Evolutionary conservation across 2,888 invertebrate genomes (phyloP).

Genomic region (Xiphydria camelus): DNA sequence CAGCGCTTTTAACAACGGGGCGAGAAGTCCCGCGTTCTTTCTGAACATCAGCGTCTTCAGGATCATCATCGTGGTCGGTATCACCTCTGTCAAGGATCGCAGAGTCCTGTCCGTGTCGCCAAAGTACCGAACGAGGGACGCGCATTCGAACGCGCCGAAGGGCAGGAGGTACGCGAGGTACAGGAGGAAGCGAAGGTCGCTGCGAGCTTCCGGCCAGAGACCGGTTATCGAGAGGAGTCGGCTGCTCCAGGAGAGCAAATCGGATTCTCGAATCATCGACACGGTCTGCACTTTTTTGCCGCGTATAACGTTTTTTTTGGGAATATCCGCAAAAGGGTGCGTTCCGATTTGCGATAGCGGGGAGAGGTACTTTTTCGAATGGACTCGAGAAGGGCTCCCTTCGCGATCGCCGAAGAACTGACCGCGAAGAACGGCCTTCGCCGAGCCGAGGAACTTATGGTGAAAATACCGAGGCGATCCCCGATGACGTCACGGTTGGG

Average conservation of each 20-base stretch:
- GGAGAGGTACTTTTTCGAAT: too few species aligned
- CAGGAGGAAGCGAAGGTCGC: conserved; percentile 22
- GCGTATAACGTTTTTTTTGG: too few species aligned
- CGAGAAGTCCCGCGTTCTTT: conserved; percentile 19
- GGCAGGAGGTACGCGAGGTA: conserved; percentile 22
- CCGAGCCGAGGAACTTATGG: too few species aligned
- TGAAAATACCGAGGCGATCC: too few species aligned
- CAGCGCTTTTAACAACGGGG: conserved; percentile 20
- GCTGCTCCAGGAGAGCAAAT: conserved; percentile 26
- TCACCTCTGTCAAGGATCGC: conserved; percentile 22
- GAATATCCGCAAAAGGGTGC: too few species aligned
- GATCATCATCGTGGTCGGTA: conserved; percentile 26
- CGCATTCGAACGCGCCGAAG: conserved; percentile 23
- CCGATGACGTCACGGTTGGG: not conserved
- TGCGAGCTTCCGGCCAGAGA: conserved; percentile 24
- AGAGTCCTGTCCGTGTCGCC: conserved; percentile 25
- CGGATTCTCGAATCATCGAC: not conserved
- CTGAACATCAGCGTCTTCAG: conserved; percentile 30
- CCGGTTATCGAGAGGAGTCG: conserved; percentile 20
- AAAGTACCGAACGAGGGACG: conserved; percentile 22
- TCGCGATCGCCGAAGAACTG: too few species aligned
- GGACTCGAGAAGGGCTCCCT: too few species aligned
- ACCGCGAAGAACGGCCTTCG: too few species aligned
- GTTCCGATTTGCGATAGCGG: too few species aligned
- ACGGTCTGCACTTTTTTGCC: too few species aligned